These are phyloP conservation scores for Dusona sp. DNA, from an alignment of 2,888 invertebrate species.

Conservation along the genomic window DNA sequence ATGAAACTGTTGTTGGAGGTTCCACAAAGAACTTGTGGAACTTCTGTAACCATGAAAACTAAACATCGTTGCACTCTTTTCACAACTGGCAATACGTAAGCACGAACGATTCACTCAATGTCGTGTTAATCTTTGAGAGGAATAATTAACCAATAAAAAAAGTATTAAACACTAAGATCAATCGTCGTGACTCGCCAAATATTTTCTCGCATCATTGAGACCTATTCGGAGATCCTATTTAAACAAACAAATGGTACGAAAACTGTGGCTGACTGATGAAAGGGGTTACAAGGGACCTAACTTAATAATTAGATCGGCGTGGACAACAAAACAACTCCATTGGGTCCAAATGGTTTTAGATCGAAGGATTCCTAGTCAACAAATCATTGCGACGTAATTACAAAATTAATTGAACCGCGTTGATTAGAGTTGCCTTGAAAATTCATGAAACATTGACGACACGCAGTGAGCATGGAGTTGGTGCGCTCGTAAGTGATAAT, in stretches of 20 bases:
- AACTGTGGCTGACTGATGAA: background rate
- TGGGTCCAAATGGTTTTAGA: background rate
- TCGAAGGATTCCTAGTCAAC: background rate
- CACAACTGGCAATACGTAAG: background rate
- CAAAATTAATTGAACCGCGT: background rate
- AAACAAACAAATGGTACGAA: background rate
- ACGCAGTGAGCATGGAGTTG: background rate
- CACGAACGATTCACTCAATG: background rate
- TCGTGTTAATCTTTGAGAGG: background rate
- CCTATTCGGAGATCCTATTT: background rate
- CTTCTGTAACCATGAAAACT: background rate
- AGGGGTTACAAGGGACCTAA: background rate
- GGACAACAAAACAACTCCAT: background rate
- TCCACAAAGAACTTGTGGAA: background rate
- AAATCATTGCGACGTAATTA: background rate
- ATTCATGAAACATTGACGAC: slow-evolving; percentile 9
- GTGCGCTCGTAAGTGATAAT: background rate
- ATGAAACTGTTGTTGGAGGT: background rate
- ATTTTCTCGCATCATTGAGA: background rate
- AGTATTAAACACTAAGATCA: background rate
- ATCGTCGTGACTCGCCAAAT: slow-evolving; percentile 16
- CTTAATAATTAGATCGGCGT: background rate
- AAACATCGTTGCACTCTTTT: background rate
- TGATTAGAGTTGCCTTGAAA: background rate
- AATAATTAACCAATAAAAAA: background rate